Base-by-base conservation (phyloP, 1,140 invertebrate genomes). In the Stratiolaelaps scimitus region DNA sequence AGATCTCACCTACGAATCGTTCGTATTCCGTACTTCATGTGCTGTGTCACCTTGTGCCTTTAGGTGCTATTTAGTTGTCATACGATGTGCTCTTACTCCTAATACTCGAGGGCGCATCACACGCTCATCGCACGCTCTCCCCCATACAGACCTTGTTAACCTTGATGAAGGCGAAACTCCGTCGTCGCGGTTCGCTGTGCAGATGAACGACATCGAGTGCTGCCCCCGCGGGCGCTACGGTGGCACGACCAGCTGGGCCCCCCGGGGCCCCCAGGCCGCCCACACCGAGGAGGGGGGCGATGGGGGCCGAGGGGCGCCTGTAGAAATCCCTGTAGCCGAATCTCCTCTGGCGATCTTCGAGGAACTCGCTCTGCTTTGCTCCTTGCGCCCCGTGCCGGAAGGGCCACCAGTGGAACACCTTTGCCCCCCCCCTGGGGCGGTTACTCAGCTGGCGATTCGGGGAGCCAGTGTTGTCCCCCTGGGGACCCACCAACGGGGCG, bases 331-430 rank as follows among this genome's bases (percentile, higher is more conserved):
- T 60, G 53, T 29, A 60, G 53, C 53, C 23, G 34, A 40, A 10
- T 40, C 34, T 10, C 34, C 34, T 10, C 34, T 60, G 53, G 53
- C 53, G 53, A 26, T 60, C 53, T 15, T 1, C 23, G 53, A 60
- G 53, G 53, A 60, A 60, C 4, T 60, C 53, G 53, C 53, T 60
- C 17, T 60, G n/a, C 34, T 60, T 60, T 1, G 17, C 17, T 15
- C 34, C 26, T 17, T 60, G 53, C 1, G 17, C 53, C 26, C 26
- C 53, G 26, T 60, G 53, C 15, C 53, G 53, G 34, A 60, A 60
- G 26, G 53, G 53, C 53, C 53, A 60, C 53, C 53, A 60, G 34
- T 60, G 53, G 26, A 60, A 60, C 53, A 60, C 53, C 20, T 60
- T 60, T 19, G 53, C 53, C 53, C 34, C 53, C 53, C 26, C 10